phyloP scores from a whole-genome alignment of 2,113 vertebrate genomes.

The Scatophagus argus region DNA sequence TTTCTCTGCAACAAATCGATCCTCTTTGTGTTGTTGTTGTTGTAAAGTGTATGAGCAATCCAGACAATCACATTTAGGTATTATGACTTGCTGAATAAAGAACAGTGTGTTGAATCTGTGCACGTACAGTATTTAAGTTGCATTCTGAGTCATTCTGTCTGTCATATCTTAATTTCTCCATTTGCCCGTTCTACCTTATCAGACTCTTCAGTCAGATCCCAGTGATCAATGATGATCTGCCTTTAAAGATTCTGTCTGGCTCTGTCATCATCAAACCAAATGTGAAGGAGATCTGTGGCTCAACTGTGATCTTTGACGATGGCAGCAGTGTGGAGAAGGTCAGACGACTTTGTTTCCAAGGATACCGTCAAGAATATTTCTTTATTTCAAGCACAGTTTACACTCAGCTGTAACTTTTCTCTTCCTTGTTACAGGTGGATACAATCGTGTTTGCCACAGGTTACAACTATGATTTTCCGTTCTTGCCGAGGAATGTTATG shows the following conservation, averaged over 20 bases:
- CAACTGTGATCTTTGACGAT: conserved; percentile 88
- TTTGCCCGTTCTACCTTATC: neutral
- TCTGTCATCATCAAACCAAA: conserved; percentile 88
- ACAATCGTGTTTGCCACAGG: conserved; percentile 91
- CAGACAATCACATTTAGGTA: neutral
- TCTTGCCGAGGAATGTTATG: conserved; percentile 79
- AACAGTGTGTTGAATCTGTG: too few species aligned
- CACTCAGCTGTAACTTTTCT: neutral
- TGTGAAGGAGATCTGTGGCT: conserved; percentile 87
- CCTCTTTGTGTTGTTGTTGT: neutral
- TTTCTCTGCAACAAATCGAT: too few species aligned
- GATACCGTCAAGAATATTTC: neutral
- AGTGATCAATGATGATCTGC: conserved; percentile 89
- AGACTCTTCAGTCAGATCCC: conserved; percentile 84
- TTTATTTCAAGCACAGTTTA: neutral
- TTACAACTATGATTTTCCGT: conserved; percentile 90
- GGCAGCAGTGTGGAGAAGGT: conserved; percentile 87
- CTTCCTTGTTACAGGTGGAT: conserved; percentile 79
- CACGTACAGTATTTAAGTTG: too few species aligned
- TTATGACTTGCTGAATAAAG: neutral
- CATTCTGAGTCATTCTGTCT: neutral
- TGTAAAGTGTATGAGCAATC: neutral
- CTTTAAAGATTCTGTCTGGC: conserved; percentile 89
- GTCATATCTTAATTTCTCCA: neutral
- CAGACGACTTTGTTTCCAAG: neutral